These are phyloP conservation scores for Microcebus murinus DNA, from an alignment of 2,113 vertebrate species.

Conservation along the genomic window DNA sequence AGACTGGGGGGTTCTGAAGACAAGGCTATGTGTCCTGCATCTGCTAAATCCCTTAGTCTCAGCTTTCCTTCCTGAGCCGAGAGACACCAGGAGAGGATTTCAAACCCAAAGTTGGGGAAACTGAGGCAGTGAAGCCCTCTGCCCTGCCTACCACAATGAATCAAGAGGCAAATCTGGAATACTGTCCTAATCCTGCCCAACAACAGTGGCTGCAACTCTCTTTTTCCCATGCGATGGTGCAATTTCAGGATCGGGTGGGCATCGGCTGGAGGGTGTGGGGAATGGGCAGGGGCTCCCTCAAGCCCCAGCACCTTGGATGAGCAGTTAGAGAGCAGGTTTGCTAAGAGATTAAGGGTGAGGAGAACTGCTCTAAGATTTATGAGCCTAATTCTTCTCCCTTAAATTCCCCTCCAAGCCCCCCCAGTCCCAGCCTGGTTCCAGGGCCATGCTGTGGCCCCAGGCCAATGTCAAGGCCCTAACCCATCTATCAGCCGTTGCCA, in stretches of 20 bases:
- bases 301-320: neutral
- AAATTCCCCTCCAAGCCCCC: slow-evolving; percentile 64
- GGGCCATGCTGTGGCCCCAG: slow-evolving; percentile 60
- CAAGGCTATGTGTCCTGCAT: slow-evolving; percentile 37
- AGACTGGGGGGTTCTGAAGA: slow-evolving; percentile 22
- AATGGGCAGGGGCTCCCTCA: slow-evolving; percentile 2
- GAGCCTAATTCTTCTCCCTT: slow-evolving; percentile 64
- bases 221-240: neutral
- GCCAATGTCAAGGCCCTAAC: slow-evolving; percentile 59
- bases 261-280: neutral
- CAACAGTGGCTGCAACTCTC: neutral
- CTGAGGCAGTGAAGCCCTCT: neutral
- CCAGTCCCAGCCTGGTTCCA: slow-evolving; percentile 36
- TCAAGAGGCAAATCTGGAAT: neutral
- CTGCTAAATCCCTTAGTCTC: slow-evolving; percentile 19
- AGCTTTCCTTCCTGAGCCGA: slow-evolving; percentile 35
- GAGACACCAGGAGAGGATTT: slow-evolving; percentile 5
- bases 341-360: slow-evolving; percentile 61
- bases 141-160: neutral
- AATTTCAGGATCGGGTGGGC: neutral
- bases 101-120: slow-evolving; percentile 43
- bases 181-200: slow-evolving; percentile 3
- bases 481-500: slow-evolving; percentile 73
- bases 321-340: slow-evolving; percentile 70
- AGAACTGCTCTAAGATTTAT: slow-evolving; percentile 64